A percentile compares a stretch with the other conserved stretches of the same genome.
phyloP scores from a whole-genome alignment of 1,140 invertebrate genomes.

The Eueides isabella region DNA sequence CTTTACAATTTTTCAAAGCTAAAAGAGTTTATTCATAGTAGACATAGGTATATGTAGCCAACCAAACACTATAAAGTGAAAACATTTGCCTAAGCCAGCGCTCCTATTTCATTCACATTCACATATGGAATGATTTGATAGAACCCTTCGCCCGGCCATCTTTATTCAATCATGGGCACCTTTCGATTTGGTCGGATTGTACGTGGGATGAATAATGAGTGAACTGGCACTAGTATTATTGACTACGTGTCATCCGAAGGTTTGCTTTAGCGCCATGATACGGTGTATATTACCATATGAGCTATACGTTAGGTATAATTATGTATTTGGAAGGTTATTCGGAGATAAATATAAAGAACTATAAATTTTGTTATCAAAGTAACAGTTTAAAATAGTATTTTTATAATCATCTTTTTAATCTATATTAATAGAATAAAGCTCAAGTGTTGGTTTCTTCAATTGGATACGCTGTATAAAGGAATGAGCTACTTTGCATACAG shows the following conservation, averaged over 20 bases:
- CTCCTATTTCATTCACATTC: slow-evolving; percentile 2
- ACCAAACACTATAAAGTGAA: slow-evolving; percentile 2
- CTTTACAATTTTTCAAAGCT: too few species aligned
- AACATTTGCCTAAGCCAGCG: slow-evolving; percentile 19
- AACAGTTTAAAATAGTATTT: too few species aligned
- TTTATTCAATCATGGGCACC: slow-evolving; percentile 49
- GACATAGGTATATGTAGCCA: neutral
- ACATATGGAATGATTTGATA: slow-evolving; percentile 46
- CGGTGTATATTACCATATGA: neutral
- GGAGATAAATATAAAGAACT: too few species aligned
- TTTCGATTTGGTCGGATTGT: slow-evolving; percentile 39
- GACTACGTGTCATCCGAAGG: slow-evolving; percentile 27
- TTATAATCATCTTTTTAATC: too few species aligned
- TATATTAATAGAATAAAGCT: too few species aligned
- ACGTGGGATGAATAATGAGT: slow-evolving; percentile 23
- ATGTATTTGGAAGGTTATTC: too few species aligned
- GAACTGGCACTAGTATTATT: slow-evolving; percentile 9
- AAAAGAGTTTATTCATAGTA: too few species aligned
- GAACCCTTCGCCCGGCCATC: slow-evolving; percentile 41
- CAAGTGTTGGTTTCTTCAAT: too few species aligned
- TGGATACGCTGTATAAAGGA: too few species aligned
- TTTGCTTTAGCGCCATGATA: neutral
- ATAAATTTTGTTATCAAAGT: too few species aligned
- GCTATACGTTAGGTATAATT: neutral
- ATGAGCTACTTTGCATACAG: too few species aligned